A percentile compares a stretch with the other conserved stretches of the same genome.
Conservation (phyloP, 2,113 vertebrate genomes). For the Hiodon tergisus region DNA sequence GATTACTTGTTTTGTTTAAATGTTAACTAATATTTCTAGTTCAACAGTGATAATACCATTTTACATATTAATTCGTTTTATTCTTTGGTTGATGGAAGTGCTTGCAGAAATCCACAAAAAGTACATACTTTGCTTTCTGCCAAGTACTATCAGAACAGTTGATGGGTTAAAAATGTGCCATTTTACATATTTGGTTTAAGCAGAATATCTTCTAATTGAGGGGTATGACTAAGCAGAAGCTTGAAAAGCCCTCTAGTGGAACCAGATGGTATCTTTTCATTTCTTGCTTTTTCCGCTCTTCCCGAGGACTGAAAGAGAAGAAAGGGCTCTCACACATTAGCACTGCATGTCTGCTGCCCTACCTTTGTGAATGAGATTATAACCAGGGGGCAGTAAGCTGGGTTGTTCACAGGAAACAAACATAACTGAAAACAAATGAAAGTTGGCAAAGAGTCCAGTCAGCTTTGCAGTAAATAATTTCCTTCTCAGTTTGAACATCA, state of each 20-base stretch:
- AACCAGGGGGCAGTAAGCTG: background rate
- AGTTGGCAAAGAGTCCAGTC: background rate
- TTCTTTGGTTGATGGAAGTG: too few relatives aligned
- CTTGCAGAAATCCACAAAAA: too few relatives aligned
- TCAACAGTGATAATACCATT: too few relatives aligned
- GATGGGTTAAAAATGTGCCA: too few relatives aligned
- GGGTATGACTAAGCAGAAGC: background rate
- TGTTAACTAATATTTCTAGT: background rate
- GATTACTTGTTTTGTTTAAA: background rate
- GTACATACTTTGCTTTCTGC: too few relatives aligned
- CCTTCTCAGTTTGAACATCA: background rate
- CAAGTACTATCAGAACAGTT: too few relatives aligned
- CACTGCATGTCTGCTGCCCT: background rate
- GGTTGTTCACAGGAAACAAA: background rate
- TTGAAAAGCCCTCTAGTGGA: background rate
- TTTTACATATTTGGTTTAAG: too few relatives aligned
- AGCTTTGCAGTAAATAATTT: background rate
- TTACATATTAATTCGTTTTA: too few relatives aligned
- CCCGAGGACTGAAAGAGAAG: background rate
- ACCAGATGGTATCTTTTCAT: background rate
- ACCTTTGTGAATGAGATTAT: background rate
- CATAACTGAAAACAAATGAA: background rate
- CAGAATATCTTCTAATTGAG: background rate
- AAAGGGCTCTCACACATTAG: background rate
- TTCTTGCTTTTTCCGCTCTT: background rate